These are phyloP conservation scores for Onchidella celtica DNA, from an alignment of 2,888 invertebrate genomes.

Conservation along the genomic window DNA sequence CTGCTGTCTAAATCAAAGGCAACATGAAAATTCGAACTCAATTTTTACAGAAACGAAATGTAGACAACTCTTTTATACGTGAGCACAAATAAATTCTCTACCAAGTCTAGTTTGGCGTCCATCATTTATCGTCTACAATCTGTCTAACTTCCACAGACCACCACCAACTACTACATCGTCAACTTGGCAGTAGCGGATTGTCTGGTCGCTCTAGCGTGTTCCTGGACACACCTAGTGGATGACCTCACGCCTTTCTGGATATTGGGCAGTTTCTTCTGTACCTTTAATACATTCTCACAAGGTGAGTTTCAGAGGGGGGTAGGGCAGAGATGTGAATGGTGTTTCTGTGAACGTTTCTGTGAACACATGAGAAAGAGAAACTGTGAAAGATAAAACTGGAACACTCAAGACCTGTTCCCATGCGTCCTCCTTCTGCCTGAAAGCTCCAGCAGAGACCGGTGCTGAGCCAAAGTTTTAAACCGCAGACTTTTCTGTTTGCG, in stretches of 20 bases:
- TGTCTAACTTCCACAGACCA: conserved; percentile 64
- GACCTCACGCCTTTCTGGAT: conserved; percentile 90
- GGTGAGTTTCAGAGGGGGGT: too few species aligned
- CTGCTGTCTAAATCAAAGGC: too few species aligned
- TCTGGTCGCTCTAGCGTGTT: conserved; percentile 83
- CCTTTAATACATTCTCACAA: conserved; percentile 89
- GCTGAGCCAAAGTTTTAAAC: too few species aligned
- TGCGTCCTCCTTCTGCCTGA: not conserved
- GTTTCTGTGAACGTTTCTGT: too few species aligned
- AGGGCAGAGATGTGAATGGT: too few species aligned
- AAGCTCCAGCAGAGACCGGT: not conserved
- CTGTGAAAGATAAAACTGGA: not conserved
- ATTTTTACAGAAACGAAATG: too few species aligned
- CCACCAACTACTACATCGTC: conserved; percentile 78
- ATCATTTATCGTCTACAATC: too few species aligned
- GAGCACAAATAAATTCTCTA: too few species aligned
- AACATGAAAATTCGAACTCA: too few species aligned
- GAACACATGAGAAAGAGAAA: not conserved
- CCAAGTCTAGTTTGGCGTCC: too few species aligned
- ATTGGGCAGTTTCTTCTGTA: conserved; percentile 88
- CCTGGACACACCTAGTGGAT: conserved; percentile 88
- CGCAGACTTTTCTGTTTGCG: too few species aligned
- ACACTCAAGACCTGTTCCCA: not conserved
- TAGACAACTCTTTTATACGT: too few species aligned
- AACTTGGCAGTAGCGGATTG: conserved; percentile 77